These are phyloP conservation scores for Zonotrichia leucophrys DNA, from an alignment of 2,113 vertebrate genomes.

Conservation along the genomic window DNA sequence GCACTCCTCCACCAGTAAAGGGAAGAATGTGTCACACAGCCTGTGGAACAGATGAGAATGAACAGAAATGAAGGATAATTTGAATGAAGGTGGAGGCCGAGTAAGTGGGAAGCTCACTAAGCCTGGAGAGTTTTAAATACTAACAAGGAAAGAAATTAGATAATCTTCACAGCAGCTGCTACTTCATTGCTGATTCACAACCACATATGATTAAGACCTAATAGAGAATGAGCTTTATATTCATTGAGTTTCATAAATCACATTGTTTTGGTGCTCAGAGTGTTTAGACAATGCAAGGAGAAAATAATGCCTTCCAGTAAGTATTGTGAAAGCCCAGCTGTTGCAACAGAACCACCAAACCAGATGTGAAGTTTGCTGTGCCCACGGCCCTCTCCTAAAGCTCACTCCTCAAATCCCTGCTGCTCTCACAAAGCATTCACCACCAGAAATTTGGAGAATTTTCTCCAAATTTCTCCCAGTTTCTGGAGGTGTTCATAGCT, in stretches of 20 bases:
- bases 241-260: constrained; percentile 2
- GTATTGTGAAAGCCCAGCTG: constrained; percentile 33
- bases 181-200: constrained; percentile 18
- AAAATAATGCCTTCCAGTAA: constrained; percentile 48
- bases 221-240: not conserved
- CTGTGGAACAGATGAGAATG: not conserved
- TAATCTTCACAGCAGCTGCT: not conserved
- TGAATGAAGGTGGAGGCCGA: constrained; percentile 13
- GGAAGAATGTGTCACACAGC: not conserved
- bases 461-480: not conserved
- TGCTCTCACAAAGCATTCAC: not conserved
- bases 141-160: constrained; percentile 30
- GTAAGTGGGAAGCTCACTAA: constrained; percentile 3
- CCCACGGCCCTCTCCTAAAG: not conserved
- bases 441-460: not conserved
- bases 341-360: not conserved
- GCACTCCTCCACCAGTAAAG: not conserved
- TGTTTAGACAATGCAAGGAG: constrained; percentile 30
- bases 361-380: not conserved
- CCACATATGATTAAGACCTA: not conserved
- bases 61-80: not conserved
- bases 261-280: constrained; percentile 9
- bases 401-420: not conserved
- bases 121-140: constrained; percentile 19
- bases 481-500: not conserved